Evolutionary conservation across 2,888 invertebrate species (phyloP), one percentile per base, ranked within the genome.

Genomic region (Nephrocerus scutellatus): DNA sequence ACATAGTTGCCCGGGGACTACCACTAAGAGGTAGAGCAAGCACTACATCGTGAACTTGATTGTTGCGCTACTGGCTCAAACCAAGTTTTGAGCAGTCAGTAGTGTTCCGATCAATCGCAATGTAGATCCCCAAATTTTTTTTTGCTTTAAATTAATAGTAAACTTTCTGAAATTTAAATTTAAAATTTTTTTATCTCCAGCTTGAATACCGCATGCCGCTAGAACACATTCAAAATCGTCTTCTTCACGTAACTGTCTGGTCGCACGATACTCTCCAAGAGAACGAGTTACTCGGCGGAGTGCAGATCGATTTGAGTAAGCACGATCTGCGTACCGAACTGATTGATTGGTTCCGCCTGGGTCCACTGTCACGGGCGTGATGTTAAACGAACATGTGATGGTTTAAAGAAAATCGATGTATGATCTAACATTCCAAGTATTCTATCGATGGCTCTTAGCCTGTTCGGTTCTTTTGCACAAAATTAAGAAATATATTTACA

Each of bases 241-340:
- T 76, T 8, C 70, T 96, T n/a, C 89, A 92, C 65, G 91, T 92
- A 1, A 90, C 93, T 0, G 84, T 95, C 8, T 95, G 93, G 95
- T 85, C 89, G 63, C 88, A 92, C 66, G 93, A 93, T 64, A 80
- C 88, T 1, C 69, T 95, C 26, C 92, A 92, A 63, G 93, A 93
- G 66, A 95, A 95, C 69, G 88, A 90, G 69, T 88, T 93, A 63
- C 73, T 95, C 8, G 96, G 96, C 18, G 92, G 92, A n/a, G 84
- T 89, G 39, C 80, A 84, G 50, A 75, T 95, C 51, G 80, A 82
- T 3, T 72, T 96, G 10, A 72, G 73, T 42, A 74, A 82, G 23
- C 68, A 88, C 46, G 81, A 87, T 56, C 71, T 92, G 44, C 75
- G 78, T 3, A 77, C 78, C 49, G 91, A 93, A 68, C 81, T 81